Conservation (phyloP, 2,888 invertebrate species). For the Carcina quercana region DNA sequence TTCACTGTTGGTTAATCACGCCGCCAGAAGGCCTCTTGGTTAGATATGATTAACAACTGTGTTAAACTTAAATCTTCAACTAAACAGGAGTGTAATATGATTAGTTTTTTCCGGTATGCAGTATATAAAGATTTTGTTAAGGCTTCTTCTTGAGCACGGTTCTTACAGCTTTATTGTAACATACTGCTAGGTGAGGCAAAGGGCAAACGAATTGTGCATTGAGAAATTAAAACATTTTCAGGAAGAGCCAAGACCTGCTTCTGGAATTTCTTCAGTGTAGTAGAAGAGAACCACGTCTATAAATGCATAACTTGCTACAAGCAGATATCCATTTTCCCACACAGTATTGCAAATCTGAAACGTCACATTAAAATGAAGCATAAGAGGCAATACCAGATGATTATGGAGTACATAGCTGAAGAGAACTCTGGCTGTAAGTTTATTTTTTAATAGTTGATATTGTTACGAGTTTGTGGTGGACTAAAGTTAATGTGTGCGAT, state of each 20-base stretch:
- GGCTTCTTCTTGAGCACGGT: no score
- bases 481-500: no score
- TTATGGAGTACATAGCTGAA: conserved; percentile 4
- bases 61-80: no score
- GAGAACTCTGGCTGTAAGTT: conserved; percentile 8
- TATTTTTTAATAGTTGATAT: not conserved
- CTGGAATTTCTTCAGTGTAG: conserved; percentile 9
- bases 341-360: conserved; percentile 5
- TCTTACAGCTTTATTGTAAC: no score
- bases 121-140: no score
- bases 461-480: not conserved
- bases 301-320: conserved; percentile 6
- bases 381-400: conserved; percentile 4
- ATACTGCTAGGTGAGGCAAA: not conserved
- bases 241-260: conserved; percentile 4
- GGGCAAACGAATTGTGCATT: no score
- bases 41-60: no score
- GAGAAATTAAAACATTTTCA: no score
- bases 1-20: no score
- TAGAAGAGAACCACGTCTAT: conserved; percentile 5
- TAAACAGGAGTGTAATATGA: no score
- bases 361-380: conserved; percentile 6
- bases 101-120: no score
- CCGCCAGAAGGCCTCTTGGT: no score
- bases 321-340: conserved; percentile 4